phyloP scores from a whole-genome alignment of 2,888 invertebrate species.

The Thalpophila matura region DNA sequence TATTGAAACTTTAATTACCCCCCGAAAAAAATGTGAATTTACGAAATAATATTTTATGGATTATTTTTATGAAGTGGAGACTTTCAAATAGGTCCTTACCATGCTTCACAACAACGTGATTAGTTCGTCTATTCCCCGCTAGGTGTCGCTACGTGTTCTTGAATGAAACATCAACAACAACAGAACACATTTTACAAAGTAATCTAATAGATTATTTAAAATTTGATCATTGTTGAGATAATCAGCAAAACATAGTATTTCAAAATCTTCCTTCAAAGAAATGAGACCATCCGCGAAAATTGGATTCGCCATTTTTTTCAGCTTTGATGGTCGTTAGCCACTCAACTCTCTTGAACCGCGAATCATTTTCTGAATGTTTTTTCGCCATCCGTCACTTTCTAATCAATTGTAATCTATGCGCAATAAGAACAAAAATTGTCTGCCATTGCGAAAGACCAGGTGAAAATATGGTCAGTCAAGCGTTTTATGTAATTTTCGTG shows the following conservation, averaged over 20 bases:
- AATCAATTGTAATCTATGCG: constrained; percentile 63
- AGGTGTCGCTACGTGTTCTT: constrained; percentile 52
- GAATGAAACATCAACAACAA: too few relatives aligned
- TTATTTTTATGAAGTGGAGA: background rate
- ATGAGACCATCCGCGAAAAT: constrained; percentile 13
- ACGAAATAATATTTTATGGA: too few relatives aligned
- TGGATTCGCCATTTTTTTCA: constrained; percentile 24
- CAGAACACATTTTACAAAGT: background rate
- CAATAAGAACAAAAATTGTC: constrained; percentile 55
- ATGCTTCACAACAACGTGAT: background rate
- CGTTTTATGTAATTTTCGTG: constrained; percentile 47
- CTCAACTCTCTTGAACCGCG: constrained; percentile 34
- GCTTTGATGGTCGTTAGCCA: constrained; percentile 32
- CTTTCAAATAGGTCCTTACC: too few relatives aligned
- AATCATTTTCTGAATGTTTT: constrained; percentile 51
- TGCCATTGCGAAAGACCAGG: constrained; percentile 37
- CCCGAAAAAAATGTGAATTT: background rate
- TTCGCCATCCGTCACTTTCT: constrained; percentile 59
- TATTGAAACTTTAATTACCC: background rate
- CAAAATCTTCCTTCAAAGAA: constrained; percentile 12
- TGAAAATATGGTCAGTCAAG: constrained; percentile 59
- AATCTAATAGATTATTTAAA: background rate
- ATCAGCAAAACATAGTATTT: background rate
- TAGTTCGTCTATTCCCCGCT: constrained; percentile 56
- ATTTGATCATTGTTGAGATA: background rate